Evolutionary conservation across 1,140 invertebrate genomes (phyloP), one percentile per base, ranked within the genome.

Genomic region (Rhopalosiphum maidis): DNA sequence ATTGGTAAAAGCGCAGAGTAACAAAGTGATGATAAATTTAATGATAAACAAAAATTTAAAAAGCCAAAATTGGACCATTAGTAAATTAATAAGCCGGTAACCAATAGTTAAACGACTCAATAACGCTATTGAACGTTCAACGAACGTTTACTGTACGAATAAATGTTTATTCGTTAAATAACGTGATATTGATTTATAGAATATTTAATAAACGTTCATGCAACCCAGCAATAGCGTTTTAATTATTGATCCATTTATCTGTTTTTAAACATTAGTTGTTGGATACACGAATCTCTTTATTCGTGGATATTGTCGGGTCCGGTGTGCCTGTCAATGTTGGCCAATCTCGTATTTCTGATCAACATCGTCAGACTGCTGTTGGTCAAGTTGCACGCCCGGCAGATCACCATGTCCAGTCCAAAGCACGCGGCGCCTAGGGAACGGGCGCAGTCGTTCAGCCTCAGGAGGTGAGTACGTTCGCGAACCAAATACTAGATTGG

Each of bases 321-420:
- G 1, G 98, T 98, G 30, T 97, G 97, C 94, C 95, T 97, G 54
- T 98, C 98, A 15, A 96, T 98, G 94, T 95, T 98, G 94, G 96
- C 98, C 55, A 99, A 99, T 95, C 95, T 99, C 43, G 96, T 98
- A 91, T 96, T 98, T 91, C 97, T 98, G 95, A 95, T 98, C 48
- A 97, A 97, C 94, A 97, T 98, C 88, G 96, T 97, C 2, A 95
- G 97, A 87, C 96, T 98, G 15, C 95, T 98, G 18, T 96, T 97
- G 90, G 96, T 96, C 11, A 98, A 98, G 95, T 95, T 98, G 35
- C 99, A 99, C 95, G 92, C 94, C 41, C 93, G 93, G 8, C 94
- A 94, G n/a, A 89, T 90, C 97, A 94, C 97, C 96, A 94, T 95
- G 95, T 68, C 96, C 95, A 95, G 97, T 95, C 95, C 94, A 11